phyloP scores from a whole-genome alignment of 2,888 invertebrate species.

The Nomada goodeniana region DNA sequence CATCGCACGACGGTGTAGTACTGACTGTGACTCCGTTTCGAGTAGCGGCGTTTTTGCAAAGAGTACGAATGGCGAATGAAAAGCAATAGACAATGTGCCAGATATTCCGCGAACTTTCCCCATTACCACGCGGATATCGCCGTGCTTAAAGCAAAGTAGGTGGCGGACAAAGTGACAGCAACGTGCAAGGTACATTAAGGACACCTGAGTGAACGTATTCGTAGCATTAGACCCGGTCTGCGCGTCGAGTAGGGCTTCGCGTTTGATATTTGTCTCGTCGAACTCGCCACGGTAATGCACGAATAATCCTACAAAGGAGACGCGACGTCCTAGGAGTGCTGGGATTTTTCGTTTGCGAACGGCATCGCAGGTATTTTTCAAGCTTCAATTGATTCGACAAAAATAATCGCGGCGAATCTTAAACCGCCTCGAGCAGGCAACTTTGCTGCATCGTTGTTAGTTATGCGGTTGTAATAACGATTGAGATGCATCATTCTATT shows the following conservation, averaged over 20 bases:
- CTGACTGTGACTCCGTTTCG: too few relatives aligned
- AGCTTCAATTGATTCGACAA: too few relatives aligned
- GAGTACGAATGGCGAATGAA: constrained; percentile 19
- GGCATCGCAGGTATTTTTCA: too few relatives aligned
- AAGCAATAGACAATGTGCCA: constrained; percentile 25
- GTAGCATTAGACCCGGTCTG: constrained; percentile 26
- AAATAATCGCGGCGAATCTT: too few relatives aligned
- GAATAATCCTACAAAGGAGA: constrained; percentile 43
- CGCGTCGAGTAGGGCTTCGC: constrained; percentile 38
- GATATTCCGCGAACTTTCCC: constrained; percentile 44
- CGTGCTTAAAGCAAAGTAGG: constrained; percentile 40
- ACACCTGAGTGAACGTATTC: constrained; percentile 48
- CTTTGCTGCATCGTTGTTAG: too few relatives aligned
- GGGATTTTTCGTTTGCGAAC: too few relatives aligned
- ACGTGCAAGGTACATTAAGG: constrained; percentile 34
- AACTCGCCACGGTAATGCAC: constrained; percentile 4
- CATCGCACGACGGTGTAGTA: too few relatives aligned
- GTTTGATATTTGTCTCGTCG: constrained; percentile 31
- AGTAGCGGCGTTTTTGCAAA: not conserved
- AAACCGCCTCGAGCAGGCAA: too few relatives aligned
- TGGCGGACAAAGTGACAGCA: constrained; percentile 51
- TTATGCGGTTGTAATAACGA: too few relatives aligned
- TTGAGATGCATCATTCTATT: too few relatives aligned
- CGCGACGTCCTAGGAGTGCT: constrained; percentile 5
- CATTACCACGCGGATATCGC: constrained; percentile 32